Conservation (phyloP, 2,113 vertebrate genomes). For the Mesoclemmys tuberculata region DNA sequence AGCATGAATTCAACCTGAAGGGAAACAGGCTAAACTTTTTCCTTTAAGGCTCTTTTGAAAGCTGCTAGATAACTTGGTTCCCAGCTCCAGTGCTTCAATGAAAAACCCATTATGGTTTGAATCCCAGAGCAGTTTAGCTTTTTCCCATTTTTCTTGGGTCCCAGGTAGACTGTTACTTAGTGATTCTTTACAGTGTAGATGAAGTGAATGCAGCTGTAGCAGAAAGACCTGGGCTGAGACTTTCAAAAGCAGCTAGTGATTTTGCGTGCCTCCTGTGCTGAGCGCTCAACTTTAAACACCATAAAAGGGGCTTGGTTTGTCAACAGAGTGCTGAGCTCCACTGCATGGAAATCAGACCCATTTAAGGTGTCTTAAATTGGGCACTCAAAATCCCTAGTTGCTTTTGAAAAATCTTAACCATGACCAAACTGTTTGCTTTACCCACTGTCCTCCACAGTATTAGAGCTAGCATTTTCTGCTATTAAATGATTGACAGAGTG, state of each 20-base stretch:
- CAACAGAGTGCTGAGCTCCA: not conserved
- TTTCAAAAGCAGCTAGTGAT: not conserved
- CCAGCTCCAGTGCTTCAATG: not conserved
- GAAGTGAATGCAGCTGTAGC: not conserved
- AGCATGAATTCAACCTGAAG: not conserved
- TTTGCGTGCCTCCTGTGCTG: not conserved
- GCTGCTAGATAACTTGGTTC: not conserved
- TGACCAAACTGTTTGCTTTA: not conserved
- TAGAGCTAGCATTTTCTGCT: not conserved
- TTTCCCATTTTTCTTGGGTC: not conserved
- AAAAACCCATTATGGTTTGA: not conserved
- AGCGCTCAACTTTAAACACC: conserved; percentile 13
- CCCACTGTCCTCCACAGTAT: not conserved
- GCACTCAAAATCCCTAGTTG: not conserved
- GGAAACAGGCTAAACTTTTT: not conserved
- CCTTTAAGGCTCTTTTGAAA: not conserved
- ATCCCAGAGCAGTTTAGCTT: not conserved
- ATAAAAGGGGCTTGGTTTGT: not conserved
- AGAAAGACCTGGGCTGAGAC: not conserved
- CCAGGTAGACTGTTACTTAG: not conserved
- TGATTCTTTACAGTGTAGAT: not conserved
- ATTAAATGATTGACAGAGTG: not conserved
- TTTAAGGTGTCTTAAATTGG: not conserved
- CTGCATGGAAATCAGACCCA: not conserved
- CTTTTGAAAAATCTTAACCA: not conserved